phyloP scores from a whole-genome alignment of 1,140 invertebrate species.

The Lepidurus couesii region DNA sequence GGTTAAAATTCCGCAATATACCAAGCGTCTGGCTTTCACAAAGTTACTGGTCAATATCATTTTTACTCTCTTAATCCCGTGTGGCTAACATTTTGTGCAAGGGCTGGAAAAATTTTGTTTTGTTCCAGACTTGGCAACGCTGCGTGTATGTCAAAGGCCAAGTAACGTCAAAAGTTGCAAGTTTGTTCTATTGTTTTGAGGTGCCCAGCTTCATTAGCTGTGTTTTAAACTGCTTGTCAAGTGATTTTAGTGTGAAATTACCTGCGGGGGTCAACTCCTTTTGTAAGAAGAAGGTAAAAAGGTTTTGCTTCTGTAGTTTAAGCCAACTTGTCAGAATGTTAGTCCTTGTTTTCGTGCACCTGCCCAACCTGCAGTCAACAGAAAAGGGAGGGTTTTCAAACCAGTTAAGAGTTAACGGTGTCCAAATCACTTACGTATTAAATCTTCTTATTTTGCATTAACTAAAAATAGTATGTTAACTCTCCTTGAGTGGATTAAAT shows the following conservation, averaged over 20 bases:
- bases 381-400: neutral
- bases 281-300: neutral
- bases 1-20: no score
- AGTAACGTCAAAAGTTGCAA: neutral
- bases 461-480: no score
- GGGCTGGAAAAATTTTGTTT: neutral
- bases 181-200: neutral
- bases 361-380: neutral
- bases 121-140: neutral
- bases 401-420: neutral
- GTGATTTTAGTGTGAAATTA: neutral
- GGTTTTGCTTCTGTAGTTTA: neutral
- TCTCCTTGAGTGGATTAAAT: no score
- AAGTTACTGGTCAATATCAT: no score
- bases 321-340: neutral
- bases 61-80: no score
- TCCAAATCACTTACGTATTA: no score
- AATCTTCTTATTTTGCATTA: no score
- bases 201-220: neutral
- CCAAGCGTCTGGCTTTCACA: no score
- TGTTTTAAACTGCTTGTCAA: neutral
- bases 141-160: slow-evolving; percentile 18
- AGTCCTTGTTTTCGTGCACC: neutral
- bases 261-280: slow-evolving; percentile 2
- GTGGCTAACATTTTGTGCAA: neutral